These are phyloP conservation scores for Dipodomys stephensi DNA, from an alignment of 2,113 vertebrate genomes.

Conservation along the genomic window DNA sequence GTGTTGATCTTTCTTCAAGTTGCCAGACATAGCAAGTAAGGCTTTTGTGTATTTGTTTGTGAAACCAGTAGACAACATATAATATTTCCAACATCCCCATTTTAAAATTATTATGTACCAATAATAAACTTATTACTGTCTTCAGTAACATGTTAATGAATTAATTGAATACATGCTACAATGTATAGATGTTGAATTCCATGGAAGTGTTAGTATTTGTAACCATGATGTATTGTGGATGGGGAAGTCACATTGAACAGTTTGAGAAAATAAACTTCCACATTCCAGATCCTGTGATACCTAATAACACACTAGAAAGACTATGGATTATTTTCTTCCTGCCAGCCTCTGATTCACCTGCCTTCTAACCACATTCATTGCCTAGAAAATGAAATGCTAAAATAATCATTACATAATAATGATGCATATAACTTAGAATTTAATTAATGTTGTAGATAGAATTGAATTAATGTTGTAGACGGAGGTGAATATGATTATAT, in stretches of 20 bases:
- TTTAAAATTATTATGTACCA: too few relatives aligned
- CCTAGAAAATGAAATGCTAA: slow-evolving; percentile 18
- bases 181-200: not conserved
- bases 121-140: too few relatives aligned
- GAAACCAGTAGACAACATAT: not conserved
- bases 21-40: not conserved
- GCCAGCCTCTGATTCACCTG: not conserved
- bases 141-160: too few relatives aligned
- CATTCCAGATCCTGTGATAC: not conserved
- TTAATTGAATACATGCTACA: too few relatives aligned
- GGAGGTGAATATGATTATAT: not conserved
- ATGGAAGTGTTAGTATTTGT: not conserved
- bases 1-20: not conserved
- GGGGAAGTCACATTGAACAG: too few relatives aligned
- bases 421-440: not conserved
- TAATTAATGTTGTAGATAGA: not conserved
- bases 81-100: not conserved
- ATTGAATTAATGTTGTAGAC: not conserved
- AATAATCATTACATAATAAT: not conserved
- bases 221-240: too few relatives aligned
- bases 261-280: not conserved
- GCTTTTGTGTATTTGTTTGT: not conserved
- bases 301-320: not conserved
- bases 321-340: not conserved
- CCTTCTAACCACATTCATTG: not conserved